A percentile compares a stretch with the other conserved stretches of the same genome.
Conservation (phyloP, 2,797 vertebrate genomes). For the Furcifer pardalis region DNA sequence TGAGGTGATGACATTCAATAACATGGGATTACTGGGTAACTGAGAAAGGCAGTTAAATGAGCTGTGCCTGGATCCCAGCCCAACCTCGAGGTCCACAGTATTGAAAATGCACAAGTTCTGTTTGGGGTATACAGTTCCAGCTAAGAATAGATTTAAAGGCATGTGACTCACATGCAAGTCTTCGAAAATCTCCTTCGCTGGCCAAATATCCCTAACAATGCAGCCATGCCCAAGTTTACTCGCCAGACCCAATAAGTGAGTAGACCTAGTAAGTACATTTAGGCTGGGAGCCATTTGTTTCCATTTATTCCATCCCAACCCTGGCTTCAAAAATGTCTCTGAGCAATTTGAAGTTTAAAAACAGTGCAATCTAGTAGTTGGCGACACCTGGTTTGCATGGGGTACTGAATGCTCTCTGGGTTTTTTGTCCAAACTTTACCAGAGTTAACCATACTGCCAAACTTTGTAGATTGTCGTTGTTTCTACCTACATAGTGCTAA, state of each 20-base stretch:
- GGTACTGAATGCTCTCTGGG: no score
- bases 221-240: neutral
- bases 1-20: constrained; percentile 36
- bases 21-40: constrained; percentile 44
- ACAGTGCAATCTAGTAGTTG: neutral
- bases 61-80: constrained; percentile 48
- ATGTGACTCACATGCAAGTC: neutral
- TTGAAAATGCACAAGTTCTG: constrained; percentile 14
- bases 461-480: no score
- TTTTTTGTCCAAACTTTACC: no score
- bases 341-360: neutral
- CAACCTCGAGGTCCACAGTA: neutral
- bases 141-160: neutral
- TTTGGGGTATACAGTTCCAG: neutral
- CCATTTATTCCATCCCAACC: neutral
- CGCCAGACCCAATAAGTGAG: neutral
- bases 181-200: neutral
- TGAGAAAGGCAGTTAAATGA: constrained; percentile 27
- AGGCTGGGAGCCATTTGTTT: neutral
- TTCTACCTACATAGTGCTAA: no score
- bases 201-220: neutral
- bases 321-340: neutral
- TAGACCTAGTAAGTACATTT: neutral
- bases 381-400: no score
- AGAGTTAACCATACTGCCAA: no score